Conservation (phyloP, 1,140 invertebrate species). For the Macrotrachela quadricornifera region DNA sequence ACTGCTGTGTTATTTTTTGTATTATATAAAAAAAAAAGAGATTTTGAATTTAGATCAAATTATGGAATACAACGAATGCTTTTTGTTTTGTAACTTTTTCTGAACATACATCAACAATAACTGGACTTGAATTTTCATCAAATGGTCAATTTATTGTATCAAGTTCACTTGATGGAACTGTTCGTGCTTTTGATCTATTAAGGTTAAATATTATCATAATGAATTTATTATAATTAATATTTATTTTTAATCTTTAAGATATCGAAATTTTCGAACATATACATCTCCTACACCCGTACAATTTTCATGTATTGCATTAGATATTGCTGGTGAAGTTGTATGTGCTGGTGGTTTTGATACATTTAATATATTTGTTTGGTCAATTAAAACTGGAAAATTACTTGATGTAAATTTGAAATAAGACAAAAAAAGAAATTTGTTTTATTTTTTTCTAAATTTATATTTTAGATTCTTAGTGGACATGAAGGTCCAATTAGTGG, state of each 20-base stretch:
- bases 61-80: constrained; percentile 70
- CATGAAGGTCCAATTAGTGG: constrained; percentile 71
- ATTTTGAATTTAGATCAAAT: constrained; percentile 39
- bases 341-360: constrained; percentile 73
- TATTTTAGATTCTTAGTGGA: constrained; percentile 50
- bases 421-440: background rate
- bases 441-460: constrained; percentile 1
- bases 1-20: too few species aligned
- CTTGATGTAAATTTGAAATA: constrained; percentile 45
- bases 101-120: constrained; percentile 61
- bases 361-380: constrained; percentile 89
- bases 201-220: constrained; percentile 38
- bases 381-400: constrained; percentile 63
- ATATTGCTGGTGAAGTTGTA: constrained; percentile 66
- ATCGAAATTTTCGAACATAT: constrained; percentile 86
- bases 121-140: constrained; percentile 49
- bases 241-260: constrained; percentile 30
- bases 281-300: constrained; percentile 69
- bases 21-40: too few species aligned
- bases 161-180: constrained; percentile 74
- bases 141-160: constrained; percentile 77
- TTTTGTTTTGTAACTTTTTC: constrained; percentile 85
- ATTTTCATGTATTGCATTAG: constrained; percentile 70
- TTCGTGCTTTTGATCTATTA: constrained; percentile 72
- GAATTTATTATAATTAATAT: too few species aligned